Conservation (phyloP, 2,888 invertebrate genomes). For the Tipula lateralis region DNA sequence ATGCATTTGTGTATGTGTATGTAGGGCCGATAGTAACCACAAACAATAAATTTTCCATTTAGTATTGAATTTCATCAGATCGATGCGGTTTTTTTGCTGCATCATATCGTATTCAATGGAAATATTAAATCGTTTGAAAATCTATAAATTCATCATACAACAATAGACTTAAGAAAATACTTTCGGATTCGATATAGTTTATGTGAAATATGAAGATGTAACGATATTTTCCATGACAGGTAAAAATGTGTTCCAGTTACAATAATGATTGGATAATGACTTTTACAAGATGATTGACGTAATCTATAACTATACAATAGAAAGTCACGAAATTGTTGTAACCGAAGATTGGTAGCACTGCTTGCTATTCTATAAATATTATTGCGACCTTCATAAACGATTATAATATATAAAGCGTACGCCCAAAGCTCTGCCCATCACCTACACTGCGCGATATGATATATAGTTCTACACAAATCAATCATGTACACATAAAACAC, state of each 20-base stretch:
- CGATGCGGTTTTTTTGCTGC: neutral
- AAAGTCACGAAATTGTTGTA: neutral
- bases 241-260: neutral
- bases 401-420: neutral
- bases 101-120: neutral
- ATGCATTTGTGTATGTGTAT: neutral
- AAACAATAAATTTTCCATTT: neutral
- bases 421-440: neutral
- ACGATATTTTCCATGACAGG: neutral
- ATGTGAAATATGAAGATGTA: neutral
- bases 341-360: neutral
- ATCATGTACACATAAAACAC: neutral
- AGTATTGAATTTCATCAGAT: neutral
- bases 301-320: neutral
- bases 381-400: neutral
- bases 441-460: neutral
- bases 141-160: neutral
- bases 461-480: neutral
- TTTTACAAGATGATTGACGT: neutral
- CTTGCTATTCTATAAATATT: neutral
- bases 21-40: neutral
- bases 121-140: neutral
- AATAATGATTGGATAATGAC: neutral
- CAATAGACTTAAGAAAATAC: neutral
- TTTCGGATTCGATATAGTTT: neutral